Base-by-base conservation (phyloP, 2,113 vertebrate species). In the Apus apus region DNA sequence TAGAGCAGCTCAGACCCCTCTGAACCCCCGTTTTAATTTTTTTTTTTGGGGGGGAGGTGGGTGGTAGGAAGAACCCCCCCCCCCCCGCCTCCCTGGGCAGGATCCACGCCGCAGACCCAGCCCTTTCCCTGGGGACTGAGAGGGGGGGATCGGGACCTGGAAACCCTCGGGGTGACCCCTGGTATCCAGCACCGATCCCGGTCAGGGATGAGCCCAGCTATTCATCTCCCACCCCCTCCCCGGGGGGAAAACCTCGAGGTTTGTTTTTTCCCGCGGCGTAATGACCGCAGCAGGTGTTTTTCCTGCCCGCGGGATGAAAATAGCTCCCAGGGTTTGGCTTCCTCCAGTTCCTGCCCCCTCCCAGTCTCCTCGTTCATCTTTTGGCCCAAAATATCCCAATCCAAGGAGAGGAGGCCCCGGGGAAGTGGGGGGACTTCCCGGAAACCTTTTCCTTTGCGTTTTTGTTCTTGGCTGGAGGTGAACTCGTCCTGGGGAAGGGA, bases 201-300 rank as follows among this genome's bases (percentile, higher is more conserved):
- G 7, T 1, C 29, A 30, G 21, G 76, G 66, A 64, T 67, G 67
- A 92, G 40, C 65, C 38, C 60, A 30, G 23, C 48, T 64, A 14
- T 64, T 90, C 45, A 32, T 64, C 84, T 67, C 61, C 7, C 23
- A 57, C 16, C 38, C 32, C 36, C 16, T 34, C 32, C 36, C 32
- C 1, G 3, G 80, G 86, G 87, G 78, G 62, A 72, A 87, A 79
- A 68, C 30, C 45, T 56, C 8, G 26, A 48, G 18, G 65, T 92
- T 92, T 95, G 91, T 94, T 94, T 94, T 94, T 92, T 43, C 90
- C 89, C 80, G 57, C 25, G 1, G 83, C 1, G 53, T 94, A 87
- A 95, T 90, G 95, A 93, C 67, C 87, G 67, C 67, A 93, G 66
- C 87, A 96, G 91, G 94, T 96, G 91, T 34, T 82, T 93, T 97